Conservation (phyloP, 2,797 vertebrate genomes). For the Sitta carolinensis region DNA sequence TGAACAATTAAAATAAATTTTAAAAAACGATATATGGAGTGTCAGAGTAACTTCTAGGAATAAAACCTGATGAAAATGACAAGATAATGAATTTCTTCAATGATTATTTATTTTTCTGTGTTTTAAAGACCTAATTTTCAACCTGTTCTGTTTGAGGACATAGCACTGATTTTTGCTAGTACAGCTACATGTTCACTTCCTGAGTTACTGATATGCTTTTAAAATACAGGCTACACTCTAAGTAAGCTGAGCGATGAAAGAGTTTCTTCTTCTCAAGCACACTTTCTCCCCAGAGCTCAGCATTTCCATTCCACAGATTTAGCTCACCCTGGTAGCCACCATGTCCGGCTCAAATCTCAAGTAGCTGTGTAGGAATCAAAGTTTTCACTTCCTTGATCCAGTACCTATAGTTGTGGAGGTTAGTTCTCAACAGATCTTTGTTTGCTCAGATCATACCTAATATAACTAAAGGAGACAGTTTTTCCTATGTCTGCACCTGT, state of each 20-base stretch:
- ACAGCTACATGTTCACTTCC: not conserved
- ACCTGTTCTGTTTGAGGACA: not conserved
- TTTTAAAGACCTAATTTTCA: constrained; percentile 11
- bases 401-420: not conserved
- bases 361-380: not conserved
- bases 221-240: not conserved
- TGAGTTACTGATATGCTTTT: constrained; percentile 16
- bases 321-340: not conserved
- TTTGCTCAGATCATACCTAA: not conserved
- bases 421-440: not conserved
- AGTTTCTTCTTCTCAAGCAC: not conserved
- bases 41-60: not conserved
- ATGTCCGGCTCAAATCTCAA: not conserved
- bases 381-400: not conserved
- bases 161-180: not conserved
- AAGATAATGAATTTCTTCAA: not conserved
- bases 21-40: not conserved
- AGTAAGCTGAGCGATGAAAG: not conserved
- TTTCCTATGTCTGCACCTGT: not conserved
- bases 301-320: not conserved
- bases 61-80: not conserved
- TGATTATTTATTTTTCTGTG: not conserved
- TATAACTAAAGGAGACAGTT: not conserved
- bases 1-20: not conserved
- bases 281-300: not conserved